Evolutionary conservation across 2,888 invertebrate species (phyloP).

Genomic region (Agrochola lota): DNA sequence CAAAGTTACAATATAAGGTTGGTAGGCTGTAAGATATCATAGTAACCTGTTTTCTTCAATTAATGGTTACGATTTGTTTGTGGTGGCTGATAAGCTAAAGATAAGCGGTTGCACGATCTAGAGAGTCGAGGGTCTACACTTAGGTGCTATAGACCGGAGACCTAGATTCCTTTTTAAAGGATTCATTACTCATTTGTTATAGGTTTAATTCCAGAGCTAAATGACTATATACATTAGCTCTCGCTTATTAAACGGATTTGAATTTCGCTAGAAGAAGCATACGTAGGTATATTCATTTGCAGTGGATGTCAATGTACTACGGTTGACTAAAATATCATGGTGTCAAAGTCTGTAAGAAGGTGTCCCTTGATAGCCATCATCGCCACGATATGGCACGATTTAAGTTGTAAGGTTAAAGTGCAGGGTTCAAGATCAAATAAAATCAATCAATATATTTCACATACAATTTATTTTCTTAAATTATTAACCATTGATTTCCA

Average conservation of each 20-base stretch:
- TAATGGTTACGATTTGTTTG: conserved; percentile 57
- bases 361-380: too few species aligned
- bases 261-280: background rate
- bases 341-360: too few species aligned
- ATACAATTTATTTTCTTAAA: conserved; percentile 91
- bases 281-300: background rate
- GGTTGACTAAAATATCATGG: background rate
- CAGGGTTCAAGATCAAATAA: conserved; percentile 49
- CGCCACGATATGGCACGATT: background rate
- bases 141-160: conserved; percentile 10
- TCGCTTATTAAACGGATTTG: background rate
- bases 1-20: conserved; percentile 31
- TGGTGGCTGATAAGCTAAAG: conserved; percentile 50
- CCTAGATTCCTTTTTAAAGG: conserved; percentile 34
- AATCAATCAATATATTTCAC: conserved; percentile 83
- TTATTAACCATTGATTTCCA: conserved; percentile 91
- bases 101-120: conserved; percentile 50
- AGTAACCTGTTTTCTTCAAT: conserved; percentile 48
- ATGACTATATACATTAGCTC: background rate
- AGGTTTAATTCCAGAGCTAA: conserved; percentile 4
- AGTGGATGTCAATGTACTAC: background rate
- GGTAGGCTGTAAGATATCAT: conserved; percentile 27
- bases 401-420: background rate
- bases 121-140: conserved; percentile 32
- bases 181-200: conserved; percentile 20